Conservation (phyloP, 2,888 invertebrate genomes). For the Leptopterna dolabrata region DNA sequence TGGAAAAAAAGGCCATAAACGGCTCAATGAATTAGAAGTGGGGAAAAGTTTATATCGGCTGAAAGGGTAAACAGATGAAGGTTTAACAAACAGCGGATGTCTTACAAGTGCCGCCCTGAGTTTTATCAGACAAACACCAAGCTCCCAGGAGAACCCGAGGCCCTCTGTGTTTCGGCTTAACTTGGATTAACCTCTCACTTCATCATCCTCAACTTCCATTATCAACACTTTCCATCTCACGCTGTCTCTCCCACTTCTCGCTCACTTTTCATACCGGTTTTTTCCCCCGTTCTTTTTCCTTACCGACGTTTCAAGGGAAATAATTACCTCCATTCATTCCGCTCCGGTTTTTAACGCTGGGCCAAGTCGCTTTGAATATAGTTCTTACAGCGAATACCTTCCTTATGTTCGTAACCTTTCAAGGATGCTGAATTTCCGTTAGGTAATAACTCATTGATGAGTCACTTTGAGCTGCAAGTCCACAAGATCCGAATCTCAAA, state of each 20-base stretch:
- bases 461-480: no score
- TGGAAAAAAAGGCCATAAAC: slow-evolving; percentile 12
- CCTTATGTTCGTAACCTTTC: neutral
- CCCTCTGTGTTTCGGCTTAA: slow-evolving; percentile 51
- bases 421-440: no score
- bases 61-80: slow-evolving; percentile 51
- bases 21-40: slow-evolving; percentile 47
- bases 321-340: slow-evolving; percentile 28
- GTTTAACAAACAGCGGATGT: slow-evolving; percentile 50
- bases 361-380: neutral
- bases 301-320: slow-evolving; percentile 5
- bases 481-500: no score
- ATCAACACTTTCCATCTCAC: slow-evolving; percentile 52
- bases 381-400: neutral
- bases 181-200: slow-evolving; percentile 53
- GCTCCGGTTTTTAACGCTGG: neutral
- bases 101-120: slow-evolving; percentile 45
- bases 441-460: no score
- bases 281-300: neutral
- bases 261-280: neutral
- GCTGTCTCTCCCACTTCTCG: neutral
- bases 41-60: slow-evolving; percentile 51
- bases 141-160: slow-evolving; percentile 19
- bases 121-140: slow-evolving; percentile 53
- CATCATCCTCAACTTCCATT: slow-evolving; percentile 54